phyloP scores from a whole-genome alignment of 1,140 invertebrate genomes.

The Odontomachus brunneus region DNA sequence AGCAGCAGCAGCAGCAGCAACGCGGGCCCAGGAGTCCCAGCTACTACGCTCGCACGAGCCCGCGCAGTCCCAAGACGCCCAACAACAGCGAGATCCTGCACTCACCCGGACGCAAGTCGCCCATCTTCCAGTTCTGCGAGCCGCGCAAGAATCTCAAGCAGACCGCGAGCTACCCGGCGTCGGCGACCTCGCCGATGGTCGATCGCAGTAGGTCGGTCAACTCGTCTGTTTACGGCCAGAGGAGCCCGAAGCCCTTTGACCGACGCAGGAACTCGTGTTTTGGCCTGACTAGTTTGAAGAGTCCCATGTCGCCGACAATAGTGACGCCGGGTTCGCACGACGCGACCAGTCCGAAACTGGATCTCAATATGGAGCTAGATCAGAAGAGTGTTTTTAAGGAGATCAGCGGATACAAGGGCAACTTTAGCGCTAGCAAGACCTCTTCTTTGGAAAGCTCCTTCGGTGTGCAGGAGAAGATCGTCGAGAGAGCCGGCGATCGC shows the following conservation, averaged over 20 bases:
- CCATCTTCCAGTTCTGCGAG: constrained; percentile 78
- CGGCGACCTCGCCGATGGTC: constrained; percentile 62
- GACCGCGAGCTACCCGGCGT: constrained; percentile 78
- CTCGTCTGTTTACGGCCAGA: constrained; percentile 66
- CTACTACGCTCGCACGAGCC: constrained; percentile 60
- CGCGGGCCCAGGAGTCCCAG: constrained; percentile 65
- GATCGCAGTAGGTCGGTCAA: constrained; percentile 59
- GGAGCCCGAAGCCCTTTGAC: constrained; percentile 69
- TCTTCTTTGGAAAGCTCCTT: constrained; percentile 41
- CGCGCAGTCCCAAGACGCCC: constrained; percentile 74
- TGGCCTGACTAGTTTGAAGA: constrained; percentile 65
- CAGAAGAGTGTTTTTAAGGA: neutral
- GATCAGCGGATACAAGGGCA: constrained; percentile 31
- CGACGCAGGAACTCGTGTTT: constrained; percentile 76
- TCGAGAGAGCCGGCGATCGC: constrained; percentile 22
- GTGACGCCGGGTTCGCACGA: constrained; percentile 61
- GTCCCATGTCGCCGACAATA: constrained; percentile 76
- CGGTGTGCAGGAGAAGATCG: constrained; percentile 22
- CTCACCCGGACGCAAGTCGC: constrained; percentile 60
- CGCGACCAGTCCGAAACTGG: constrained; percentile 51
- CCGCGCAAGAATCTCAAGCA: constrained; percentile 77
- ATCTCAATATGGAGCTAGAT: constrained; percentile 26
- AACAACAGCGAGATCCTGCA: constrained; percentile 53
- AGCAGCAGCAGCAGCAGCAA: constrained; percentile 31
- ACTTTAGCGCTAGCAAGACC: constrained; percentile 8